Evolutionary conservation across 2,888 invertebrate genomes (phyloP), one percentile per base, ranked within the genome.

Genomic region (Epicampocera succincta): DNA sequence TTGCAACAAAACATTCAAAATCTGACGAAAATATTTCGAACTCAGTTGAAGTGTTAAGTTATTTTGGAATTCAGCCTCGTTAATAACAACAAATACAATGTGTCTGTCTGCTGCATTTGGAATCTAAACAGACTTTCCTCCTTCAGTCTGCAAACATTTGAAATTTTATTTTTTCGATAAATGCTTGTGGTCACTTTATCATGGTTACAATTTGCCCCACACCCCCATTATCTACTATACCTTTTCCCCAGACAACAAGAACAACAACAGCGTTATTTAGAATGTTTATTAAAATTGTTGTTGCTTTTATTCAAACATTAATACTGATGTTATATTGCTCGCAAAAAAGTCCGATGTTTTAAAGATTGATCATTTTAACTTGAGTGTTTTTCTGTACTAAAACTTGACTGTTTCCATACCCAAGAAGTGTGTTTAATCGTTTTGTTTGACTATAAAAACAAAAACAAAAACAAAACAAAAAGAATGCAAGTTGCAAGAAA

Each of bases 311-410:
- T 66, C 74, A 58, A 58, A 61, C 69, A 66, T 80, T 69, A 72
- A 69, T 61, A 76, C 58, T 73, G 78, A 72, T 83, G 84, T 83
- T 83, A 79, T 81, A 63, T 71, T 77, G 75, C 79, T 75, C 63
- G 84, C 77, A 78, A 33, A 33, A 65, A 69, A 52, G 50, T 80
- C 68, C 82, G 83, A 84, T 68, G 80, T 74, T 72, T 61, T 44
- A 21, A 82, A 84, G 77, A 84, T 84, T 78, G 84, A 84, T 85
- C 80, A 85, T 83, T 84, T 80, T 80, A 73, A 77, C 72, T 80
- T 33, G 40, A 69, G 56, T 50, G 3, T 60, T 40, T n/a, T 66
- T 58, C 19, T 33, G 2, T 11, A 61, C 29, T 60, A 33, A 33
- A 33, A 6, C 25, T 75, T 75, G 4, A n/a, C 40, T 63, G 21